These are phyloP conservation scores for Grus americana DNA, from an alignment of 2,113 vertebrate genomes.

Conservation along the genomic window DNA sequence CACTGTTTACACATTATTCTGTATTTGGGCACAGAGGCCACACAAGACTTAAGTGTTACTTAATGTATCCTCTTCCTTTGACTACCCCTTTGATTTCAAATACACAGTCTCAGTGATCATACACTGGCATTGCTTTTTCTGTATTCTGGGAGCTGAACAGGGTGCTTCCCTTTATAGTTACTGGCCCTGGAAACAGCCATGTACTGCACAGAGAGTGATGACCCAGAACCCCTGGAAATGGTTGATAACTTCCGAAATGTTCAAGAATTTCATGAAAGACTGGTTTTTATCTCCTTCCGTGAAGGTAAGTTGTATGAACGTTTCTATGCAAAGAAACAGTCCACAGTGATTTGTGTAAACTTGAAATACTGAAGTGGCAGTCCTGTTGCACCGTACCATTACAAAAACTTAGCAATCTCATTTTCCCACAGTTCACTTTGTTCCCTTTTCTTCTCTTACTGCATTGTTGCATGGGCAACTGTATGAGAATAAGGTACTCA, in stretches of 20 bases:
- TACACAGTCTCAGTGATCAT: background rate
- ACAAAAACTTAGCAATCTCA: background rate
- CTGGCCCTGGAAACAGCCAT: slow-evolving; percentile 81
- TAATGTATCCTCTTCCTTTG: background rate
- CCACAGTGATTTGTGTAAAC: background rate
- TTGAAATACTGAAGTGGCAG: background rate
- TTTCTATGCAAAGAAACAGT: background rate
- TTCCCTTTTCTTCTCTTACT: background rate
- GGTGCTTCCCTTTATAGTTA: slow-evolving; percentile 73
- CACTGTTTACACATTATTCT: background rate
- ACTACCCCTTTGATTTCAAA: background rate
- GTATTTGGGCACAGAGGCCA: background rate
- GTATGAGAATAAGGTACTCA: background rate
- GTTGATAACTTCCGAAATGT: slow-evolving; percentile 84
- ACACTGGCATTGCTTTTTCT: background rate
- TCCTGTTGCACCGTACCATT: background rate
- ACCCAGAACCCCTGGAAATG: slow-evolving; percentile 77
- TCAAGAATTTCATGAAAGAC: slow-evolving; percentile 81
- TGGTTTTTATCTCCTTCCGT: slow-evolving; percentile 86
- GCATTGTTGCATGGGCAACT: background rate
- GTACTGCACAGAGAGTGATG: slow-evolving; percentile 79
- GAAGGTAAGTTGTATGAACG: slow-evolving; percentile 76
- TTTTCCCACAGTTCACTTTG: background rate
- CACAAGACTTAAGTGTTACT: background rate
- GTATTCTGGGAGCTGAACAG: background rate